phyloP scores from a whole-genome alignment of 1,140 invertebrate genomes.

The Leptinotarsa undecemlineata region DNA sequence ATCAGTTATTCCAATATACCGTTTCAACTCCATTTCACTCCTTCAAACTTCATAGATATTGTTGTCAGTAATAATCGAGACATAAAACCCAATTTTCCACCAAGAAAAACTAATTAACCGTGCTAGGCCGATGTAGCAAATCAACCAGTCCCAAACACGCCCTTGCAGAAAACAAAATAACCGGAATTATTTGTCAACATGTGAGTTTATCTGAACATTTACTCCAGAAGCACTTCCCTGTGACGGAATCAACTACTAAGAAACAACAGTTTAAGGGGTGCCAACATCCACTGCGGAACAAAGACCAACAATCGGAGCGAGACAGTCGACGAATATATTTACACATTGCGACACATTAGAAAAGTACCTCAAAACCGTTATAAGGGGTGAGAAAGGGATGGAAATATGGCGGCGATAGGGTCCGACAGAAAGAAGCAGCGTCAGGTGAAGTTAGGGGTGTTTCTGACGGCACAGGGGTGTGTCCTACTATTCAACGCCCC shows the following conservation, averaged over 20 bases:
- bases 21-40: no score
- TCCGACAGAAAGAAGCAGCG: slow-evolving; percentile 32
- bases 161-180: slow-evolving; percentile 15
- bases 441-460: slow-evolving; percentile 35
- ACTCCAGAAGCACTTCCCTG: slow-evolving; percentile 29
- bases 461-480: slow-evolving; percentile 36
- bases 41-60: no score
- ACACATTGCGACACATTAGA: slow-evolving; percentile 33
- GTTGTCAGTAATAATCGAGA: no score
- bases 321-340: slow-evolving; percentile 32
- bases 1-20: no score
- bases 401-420: neutral
- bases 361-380: slow-evolving; percentile 40
- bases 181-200: slow-evolving; percentile 30
- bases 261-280: slow-evolving; percentile 38
- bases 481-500: slow-evolving; percentile 40
- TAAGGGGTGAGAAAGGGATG: slow-evolving; percentile 15
- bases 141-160: slow-evolving; percentile 17
- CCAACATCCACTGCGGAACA: neutral
- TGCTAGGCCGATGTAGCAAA: neutral
- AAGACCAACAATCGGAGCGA: slow-evolving; percentile 24
- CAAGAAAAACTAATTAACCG: neutral
- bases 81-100: neutral
- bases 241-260: slow-evolving; percentile 38
- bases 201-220: slow-evolving; percentile 24